Evolutionary conservation across 2,888 invertebrate species (phyloP).

Genomic region (Deilephila elpenor): DNA sequence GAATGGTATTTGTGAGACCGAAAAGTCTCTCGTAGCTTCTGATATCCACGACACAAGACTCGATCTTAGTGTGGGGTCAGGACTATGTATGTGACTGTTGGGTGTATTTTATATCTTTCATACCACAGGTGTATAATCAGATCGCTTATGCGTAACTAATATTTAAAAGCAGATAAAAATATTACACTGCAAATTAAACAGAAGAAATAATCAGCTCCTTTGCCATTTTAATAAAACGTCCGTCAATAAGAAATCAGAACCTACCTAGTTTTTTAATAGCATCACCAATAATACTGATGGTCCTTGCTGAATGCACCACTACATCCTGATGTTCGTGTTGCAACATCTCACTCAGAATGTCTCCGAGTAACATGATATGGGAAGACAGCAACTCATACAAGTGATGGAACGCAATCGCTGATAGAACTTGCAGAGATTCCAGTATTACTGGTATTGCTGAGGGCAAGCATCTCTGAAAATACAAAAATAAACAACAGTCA

Average conservation of each 20-base stretch:
- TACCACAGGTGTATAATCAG: too few relatives aligned
- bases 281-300: slow-evolving; percentile 88
- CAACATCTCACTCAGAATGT: slow-evolving; percentile 84
- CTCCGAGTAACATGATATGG: slow-evolving; percentile 85
- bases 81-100: too few relatives aligned
- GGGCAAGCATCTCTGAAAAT: slow-evolving; percentile 68
- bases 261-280: slow-evolving; percentile 84
- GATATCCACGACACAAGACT: too few relatives aligned
- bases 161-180: not conserved
- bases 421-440: slow-evolving; percentile 90
- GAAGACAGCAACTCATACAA: slow-evolving; percentile 82
- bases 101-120: too few relatives aligned
- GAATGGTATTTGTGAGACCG: too few relatives aligned
- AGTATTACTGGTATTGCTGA: slow-evolving; percentile 88
- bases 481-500: not conserved
- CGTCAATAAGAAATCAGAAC: not conserved
- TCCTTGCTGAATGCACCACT: slow-evolving; percentile 88
- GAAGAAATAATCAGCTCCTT: too few relatives aligned
- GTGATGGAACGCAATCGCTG: slow-evolving; percentile 86
- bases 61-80: too few relatives aligned
- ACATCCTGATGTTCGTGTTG: slow-evolving; percentile 87
- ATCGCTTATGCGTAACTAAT: too few relatives aligned
- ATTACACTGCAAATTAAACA: too few relatives aligned
- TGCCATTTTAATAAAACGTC: not conserved
- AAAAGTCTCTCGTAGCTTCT: too few relatives aligned